phyloP scores from a whole-genome alignment of 2,113 vertebrate genomes.

The Trochalopteron elliotii region DNA sequence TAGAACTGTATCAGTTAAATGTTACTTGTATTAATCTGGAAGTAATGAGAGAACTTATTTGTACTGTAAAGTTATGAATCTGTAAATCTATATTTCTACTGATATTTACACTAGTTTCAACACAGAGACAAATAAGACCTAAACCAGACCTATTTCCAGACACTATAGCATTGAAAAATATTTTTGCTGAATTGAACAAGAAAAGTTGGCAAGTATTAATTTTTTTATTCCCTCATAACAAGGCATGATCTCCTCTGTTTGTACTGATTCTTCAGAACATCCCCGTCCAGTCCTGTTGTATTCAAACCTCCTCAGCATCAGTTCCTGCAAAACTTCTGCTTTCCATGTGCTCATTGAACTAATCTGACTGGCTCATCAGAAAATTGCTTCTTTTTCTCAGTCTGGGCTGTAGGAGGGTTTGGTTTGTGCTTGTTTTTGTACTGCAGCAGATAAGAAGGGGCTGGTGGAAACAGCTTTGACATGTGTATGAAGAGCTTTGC shows the following conservation, averaged over 20 bases:
- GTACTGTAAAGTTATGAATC: conserved; percentile 21
- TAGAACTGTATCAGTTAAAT: neutral
- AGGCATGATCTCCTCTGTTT: conserved; percentile 80
- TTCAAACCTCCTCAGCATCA: conserved; percentile 52
- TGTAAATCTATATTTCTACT: conserved; percentile 63
- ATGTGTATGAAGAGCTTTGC: conserved; percentile 72
- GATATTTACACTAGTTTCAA: conserved; percentile 66
- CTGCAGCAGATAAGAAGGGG: conserved; percentile 63
- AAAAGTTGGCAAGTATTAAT: conserved; percentile 87
- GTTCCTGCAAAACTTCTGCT: conserved; percentile 46
- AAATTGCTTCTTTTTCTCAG: conserved; percentile 58
- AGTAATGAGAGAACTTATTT: neutral
- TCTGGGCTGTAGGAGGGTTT: conserved; percentile 56
- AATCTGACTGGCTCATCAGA: conserved; percentile 65
- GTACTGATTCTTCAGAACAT: conserved; percentile 48
- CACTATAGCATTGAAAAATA: conserved; percentile 67
- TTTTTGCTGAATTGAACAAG: conserved; percentile 73
- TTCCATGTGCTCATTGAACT: conserved; percentile 59
- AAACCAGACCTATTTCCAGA: conserved; percentile 67
- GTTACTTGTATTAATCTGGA: neutral
- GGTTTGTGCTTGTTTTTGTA: conserved; percentile 62
- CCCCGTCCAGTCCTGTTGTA: conserved; percentile 7
- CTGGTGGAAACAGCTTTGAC: conserved; percentile 68
- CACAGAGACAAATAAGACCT: conserved; percentile 62
- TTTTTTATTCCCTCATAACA: conserved; percentile 71